These are phyloP conservation scores for Gallinago stenura DNA, from an alignment of 2,797 vertebrate species.

Conservation along the genomic window DNA sequence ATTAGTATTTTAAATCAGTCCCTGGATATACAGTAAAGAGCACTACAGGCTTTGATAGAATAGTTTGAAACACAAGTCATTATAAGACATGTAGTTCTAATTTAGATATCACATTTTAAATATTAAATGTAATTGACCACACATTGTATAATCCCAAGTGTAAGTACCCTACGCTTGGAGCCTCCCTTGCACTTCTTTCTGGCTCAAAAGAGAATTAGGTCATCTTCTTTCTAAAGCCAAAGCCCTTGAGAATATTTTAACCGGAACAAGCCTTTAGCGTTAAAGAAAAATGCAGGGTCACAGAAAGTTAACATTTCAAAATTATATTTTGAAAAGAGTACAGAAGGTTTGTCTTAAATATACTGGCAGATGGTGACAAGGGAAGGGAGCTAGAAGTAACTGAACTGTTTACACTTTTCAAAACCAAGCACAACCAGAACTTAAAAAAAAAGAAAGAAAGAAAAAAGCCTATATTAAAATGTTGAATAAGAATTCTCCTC, in stretches of 20 bases:
- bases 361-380: neutral
- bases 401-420: neutral
- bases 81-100: neutral
- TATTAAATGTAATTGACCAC: neutral
- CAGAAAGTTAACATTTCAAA: constrained; percentile 34
- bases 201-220: neutral
- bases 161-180: neutral
- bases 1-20: neutral
- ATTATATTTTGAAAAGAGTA: neutral
- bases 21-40: neutral
- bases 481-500: neutral
- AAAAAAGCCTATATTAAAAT: neutral
- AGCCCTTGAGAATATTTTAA: neutral
- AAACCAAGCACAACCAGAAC: neutral
- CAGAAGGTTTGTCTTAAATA: constrained; percentile 12
- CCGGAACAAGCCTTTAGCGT: neutral
- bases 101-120: neutral
- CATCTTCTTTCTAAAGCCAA: constrained; percentile 15
- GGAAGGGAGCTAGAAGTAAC: neutral
- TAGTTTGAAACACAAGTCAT: neutral
- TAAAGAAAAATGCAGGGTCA: constrained; percentile 1
- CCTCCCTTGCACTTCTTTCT: neutral
- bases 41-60: neutral
- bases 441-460: neutral
- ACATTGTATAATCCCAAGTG: neutral